phyloP scores from a whole-genome alignment of 1,140 invertebrate species.

The Maniola jurtina region DNA sequence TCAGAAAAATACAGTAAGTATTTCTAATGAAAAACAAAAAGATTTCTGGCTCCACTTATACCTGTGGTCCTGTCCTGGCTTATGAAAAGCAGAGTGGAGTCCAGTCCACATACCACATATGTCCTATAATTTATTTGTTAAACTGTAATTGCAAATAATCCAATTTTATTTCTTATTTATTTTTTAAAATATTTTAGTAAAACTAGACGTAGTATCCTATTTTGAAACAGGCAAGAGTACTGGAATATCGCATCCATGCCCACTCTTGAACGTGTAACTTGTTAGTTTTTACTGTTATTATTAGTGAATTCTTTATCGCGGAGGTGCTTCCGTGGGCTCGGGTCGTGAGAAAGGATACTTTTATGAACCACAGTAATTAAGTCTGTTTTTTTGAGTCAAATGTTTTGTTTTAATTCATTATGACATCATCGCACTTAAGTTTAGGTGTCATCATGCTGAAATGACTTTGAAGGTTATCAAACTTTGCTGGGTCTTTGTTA shows the following conservation, averaged over 20 bases:
- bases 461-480: not conserved
- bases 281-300: not conserved
- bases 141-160: too few species aligned
- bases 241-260: not conserved
- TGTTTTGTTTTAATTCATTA: conserved; percentile 1
- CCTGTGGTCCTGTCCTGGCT: too few species aligned
- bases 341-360: conserved; percentile 30
- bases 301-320: conserved; percentile 23
- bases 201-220: too few species aligned
- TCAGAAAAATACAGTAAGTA: too few species aligned
- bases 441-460: not conserved
- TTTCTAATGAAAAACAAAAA: too few species aligned
- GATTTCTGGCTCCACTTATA: too few species aligned
- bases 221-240: too few species aligned
- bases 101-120: too few species aligned
- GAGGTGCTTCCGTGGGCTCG: conserved; percentile 12
- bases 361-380: conserved; percentile 2
- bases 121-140: too few species aligned
- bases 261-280: not conserved
- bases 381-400: not conserved
- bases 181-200: too few species aligned
- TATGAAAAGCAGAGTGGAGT: too few species aligned
- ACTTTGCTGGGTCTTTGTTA: not conserved
- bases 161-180: too few species aligned
- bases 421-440: not conserved